phyloP scores from a whole-genome alignment of 1,140 invertebrate genomes.

The Bombus vancouverensis region DNA sequence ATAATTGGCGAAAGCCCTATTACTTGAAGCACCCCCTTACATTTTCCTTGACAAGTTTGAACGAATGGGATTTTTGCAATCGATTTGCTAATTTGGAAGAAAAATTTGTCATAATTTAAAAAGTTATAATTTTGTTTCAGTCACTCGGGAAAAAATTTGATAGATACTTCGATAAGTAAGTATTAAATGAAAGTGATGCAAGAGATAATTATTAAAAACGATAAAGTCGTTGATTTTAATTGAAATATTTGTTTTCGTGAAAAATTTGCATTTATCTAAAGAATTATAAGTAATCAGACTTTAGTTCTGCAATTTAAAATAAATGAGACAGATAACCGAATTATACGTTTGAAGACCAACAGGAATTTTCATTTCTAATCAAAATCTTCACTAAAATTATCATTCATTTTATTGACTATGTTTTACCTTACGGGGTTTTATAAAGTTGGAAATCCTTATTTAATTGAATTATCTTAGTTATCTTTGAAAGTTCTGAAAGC shows the following conservation, averaged over 20 bases:
- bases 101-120: not conserved
- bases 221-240: no score
- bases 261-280: no score
- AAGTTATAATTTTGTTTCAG: not conserved
- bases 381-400: not conserved
- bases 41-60: no score
- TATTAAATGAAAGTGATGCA: no score
- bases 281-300: no score
- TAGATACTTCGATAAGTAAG: not conserved
- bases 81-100: not conserved
- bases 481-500: slow-evolving; percentile 2
- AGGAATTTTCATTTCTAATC: not conserved
- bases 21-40: rapidly evolving
- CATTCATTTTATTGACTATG: not conserved
- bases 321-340: not conserved
- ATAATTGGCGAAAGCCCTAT: not conserved
- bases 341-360: not conserved
- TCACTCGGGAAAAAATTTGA: not conserved
- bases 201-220: no score
- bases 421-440: not conserved
- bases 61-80: no score
- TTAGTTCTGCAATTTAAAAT: not conserved
- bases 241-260: no score
- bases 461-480: slow-evolving; percentile 1
- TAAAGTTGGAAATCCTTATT: not conserved